Evolutionary conservation across 1,140 invertebrate genomes (phyloP).

Genomic region (Trachymyrmex septentrionalis): DNA sequence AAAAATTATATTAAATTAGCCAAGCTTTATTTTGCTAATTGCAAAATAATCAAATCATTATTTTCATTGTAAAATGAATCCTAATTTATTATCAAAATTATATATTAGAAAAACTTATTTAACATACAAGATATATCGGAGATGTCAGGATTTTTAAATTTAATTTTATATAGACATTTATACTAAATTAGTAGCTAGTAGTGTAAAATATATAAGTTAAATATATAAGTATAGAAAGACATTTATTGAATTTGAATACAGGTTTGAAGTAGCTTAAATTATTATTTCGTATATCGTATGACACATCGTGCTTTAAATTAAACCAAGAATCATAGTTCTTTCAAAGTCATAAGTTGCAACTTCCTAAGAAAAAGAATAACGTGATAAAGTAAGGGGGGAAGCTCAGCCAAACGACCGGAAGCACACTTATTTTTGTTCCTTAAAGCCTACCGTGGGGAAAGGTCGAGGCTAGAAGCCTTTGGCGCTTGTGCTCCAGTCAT

Average conservation of each 20-base stretch:
- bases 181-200: background rate
- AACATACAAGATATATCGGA: background rate
- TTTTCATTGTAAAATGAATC: background rate
- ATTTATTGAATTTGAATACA: background rate
- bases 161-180: background rate
- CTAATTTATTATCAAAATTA: background rate
- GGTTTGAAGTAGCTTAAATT: background rate
- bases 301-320: constrained; percentile 1
- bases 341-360: background rate
- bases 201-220: background rate
- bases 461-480: constrained; percentile 38
- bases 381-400: constrained; percentile 49
- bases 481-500: constrained; percentile 44
- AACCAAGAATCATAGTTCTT: constrained; percentile 4
- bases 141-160: background rate
- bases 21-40: background rate
- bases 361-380: constrained; percentile 1
- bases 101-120: background rate
- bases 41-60: background rate
- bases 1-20: constrained; percentile 12
- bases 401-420: constrained; percentile 64
- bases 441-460: constrained; percentile 48
- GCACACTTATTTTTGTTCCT: constrained; percentile 73
- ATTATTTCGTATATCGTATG: background rate
- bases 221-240: too few species aligned